These are phyloP conservation scores for Andrena minutula DNA, from an alignment of 2,888 invertebrate species.

Conservation along the genomic window DNA sequence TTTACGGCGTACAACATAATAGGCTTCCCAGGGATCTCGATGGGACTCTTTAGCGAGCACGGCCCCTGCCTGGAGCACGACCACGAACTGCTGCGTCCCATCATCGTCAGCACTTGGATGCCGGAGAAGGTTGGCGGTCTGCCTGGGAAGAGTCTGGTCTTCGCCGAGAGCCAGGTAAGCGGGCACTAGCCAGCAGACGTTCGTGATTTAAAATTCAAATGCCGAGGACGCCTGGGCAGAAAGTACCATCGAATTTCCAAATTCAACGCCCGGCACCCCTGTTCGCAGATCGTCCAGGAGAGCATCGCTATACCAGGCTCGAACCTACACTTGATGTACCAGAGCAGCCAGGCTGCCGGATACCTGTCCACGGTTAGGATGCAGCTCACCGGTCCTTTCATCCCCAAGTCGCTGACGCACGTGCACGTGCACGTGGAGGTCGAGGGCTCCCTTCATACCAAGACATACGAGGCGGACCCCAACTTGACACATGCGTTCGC, in stretches of 20 bases:
- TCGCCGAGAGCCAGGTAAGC: slow-evolving; percentile 95
- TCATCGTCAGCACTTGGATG: slow-evolving; percentile 96
- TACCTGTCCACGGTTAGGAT: slow-evolving; percentile 97
- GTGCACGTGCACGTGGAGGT: slow-evolving; percentile 97
- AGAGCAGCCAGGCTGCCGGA: slow-evolving; percentile 97
- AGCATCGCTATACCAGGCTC: slow-evolving; percentile 97
- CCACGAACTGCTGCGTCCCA: slow-evolving; percentile 93
- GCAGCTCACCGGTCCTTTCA: slow-evolving; percentile 92
- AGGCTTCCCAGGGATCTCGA: slow-evolving; percentile 87
- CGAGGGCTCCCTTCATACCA: slow-evolving; percentile 96
- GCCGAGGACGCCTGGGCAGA: background rate
- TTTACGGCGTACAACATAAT: slow-evolving; percentile 79
- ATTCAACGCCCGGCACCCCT: background rate
- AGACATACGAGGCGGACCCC: slow-evolving; percentile 98
- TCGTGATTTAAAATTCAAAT: slow-evolving; percentile 50
- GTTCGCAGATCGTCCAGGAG: slow-evolving; percentile 95
- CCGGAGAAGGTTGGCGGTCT: slow-evolving; percentile 95
- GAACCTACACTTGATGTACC: slow-evolving; percentile 96
- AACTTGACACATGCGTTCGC: slow-evolving; percentile 98
- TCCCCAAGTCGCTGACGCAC: slow-evolving; percentile 93
- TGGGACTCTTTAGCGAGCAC: slow-evolving; percentile 86
- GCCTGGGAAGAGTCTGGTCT: slow-evolving; percentile 92
- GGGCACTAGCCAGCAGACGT: slow-evolving; percentile 4
- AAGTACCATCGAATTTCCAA: slow-evolving; percentile 19
- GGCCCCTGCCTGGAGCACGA: slow-evolving; percentile 94